Evolutionary conservation across 2,113 vertebrate species (phyloP).

Genomic region (Zapus hudsonius): DNA sequence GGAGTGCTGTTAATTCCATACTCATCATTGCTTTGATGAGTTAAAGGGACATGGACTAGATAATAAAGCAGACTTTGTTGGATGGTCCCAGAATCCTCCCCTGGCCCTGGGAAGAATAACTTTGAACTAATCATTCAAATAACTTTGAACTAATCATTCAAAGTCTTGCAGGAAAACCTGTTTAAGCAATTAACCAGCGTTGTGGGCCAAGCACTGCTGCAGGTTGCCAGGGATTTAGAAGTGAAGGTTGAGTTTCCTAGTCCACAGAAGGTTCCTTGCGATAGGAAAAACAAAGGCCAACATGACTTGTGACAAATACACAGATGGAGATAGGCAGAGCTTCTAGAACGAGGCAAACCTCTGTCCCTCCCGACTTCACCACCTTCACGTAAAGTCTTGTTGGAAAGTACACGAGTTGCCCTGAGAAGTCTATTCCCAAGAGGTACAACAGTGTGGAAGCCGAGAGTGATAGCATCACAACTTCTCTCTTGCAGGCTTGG

Average conservation of each 20-base stretch:
- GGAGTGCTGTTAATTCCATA: neutral
- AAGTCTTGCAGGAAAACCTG: conserved; percentile 27
- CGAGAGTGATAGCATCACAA: neutral
- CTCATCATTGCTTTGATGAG: conserved; percentile 17
- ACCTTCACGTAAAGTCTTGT: neutral
- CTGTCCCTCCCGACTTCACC: too few relatives aligned
- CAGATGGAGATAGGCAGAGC: neutral
- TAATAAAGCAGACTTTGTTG: neutral
- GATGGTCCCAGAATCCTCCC: neutral
- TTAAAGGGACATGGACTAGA: neutral
- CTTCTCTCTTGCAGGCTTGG: neutral
- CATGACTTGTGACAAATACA: neutral
- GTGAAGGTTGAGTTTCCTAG: neutral
- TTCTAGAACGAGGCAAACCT: too few relatives aligned
- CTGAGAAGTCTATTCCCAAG: neutral
- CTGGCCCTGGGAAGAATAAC: neutral
- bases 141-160: conserved; percentile 25
- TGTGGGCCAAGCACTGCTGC: neutral
- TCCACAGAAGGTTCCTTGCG: neutral
- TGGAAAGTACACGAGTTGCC: too few relatives aligned
- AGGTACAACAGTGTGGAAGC: neutral
- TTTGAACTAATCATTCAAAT: conserved; percentile 25
- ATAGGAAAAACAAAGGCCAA: neutral
- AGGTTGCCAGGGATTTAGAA: neutral
- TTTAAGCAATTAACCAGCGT: conserved; percentile 7